These are phyloP conservation scores for Pyrgus malvae DNA, from an alignment of 2,888 invertebrate genomes.

Conservation along the genomic window DNA sequence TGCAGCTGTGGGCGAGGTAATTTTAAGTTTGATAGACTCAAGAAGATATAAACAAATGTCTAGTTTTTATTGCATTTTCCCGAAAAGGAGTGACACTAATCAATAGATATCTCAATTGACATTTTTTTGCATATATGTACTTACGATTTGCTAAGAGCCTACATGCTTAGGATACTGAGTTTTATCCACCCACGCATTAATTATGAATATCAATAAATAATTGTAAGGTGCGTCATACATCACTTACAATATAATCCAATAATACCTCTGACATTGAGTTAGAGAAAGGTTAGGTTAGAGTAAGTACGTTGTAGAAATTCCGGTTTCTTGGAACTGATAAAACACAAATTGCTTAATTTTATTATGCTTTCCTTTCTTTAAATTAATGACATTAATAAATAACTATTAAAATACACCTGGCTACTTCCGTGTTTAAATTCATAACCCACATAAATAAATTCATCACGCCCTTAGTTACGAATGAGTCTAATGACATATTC, in stretches of 20 bases:
- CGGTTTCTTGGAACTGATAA: neutral
- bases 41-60: too few species aligned
- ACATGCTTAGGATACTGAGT: neutral
- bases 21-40: too few species aligned
- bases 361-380: too few species aligned
- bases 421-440: too few species aligned
- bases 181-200: neutral
- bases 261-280: neutral
- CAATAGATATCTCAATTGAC: neutral
- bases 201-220: neutral
- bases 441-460: too few species aligned
- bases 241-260: neutral
- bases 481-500: too few species aligned
- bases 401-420: too few species aligned
- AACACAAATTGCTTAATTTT: too few species aligned
- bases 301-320: neutral
- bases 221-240: neutral
- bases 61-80: conserved; percentile 3
- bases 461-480: too few species aligned
- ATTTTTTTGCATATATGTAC: neutral
- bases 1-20: too few species aligned
- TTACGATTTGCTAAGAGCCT: neutral
- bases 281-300: neutral
- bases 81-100: neutral
- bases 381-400: too few species aligned